Percentiles rank a stretch among this genome's conserved stretches.
Conservation (phyloP, 2,797 vertebrate species). For the Brachyrhaphis roseni region DNA sequence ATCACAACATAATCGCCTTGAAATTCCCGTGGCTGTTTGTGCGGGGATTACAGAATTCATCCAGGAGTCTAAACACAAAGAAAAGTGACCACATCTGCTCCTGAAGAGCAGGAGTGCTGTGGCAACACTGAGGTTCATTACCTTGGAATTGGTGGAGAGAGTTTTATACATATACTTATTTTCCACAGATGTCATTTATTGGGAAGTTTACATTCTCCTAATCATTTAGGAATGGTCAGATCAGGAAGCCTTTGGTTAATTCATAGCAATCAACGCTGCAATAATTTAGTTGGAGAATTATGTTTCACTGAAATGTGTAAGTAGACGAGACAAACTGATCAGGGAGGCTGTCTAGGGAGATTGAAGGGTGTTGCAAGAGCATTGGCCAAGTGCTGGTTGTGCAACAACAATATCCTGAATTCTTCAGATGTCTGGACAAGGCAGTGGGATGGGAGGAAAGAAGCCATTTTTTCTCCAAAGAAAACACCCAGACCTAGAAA, state of each 20-base stretch:
- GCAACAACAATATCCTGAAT: background rate
- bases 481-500: background rate
- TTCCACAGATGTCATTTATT: background rate
- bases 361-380: background rate
- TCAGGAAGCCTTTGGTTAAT: too few species aligned
- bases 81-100: slow-evolving; percentile 1
- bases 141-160: too few species aligned
- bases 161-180: background rate
- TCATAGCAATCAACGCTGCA: background rate
- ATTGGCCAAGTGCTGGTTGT: background rate
- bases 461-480: background rate
- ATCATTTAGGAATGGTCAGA: background rate
- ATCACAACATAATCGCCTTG: slow-evolving; percentile 65
- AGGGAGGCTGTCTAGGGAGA: background rate
- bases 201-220: background rate
- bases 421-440: background rate
- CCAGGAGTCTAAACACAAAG: slow-evolving; percentile 1
- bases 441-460: background rate
- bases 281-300: background rate
- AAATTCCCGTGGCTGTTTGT: slow-evolving; percentile 50
- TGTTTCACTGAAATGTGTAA: background rate
- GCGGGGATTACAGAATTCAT: slow-evolving; percentile 7
- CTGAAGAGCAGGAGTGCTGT: background rate
- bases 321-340: background rate
- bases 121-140: background rate